These are phyloP conservation scores for Neria commutata DNA, from an alignment of 2,888 invertebrate genomes.

Conservation along the genomic window DNA sequence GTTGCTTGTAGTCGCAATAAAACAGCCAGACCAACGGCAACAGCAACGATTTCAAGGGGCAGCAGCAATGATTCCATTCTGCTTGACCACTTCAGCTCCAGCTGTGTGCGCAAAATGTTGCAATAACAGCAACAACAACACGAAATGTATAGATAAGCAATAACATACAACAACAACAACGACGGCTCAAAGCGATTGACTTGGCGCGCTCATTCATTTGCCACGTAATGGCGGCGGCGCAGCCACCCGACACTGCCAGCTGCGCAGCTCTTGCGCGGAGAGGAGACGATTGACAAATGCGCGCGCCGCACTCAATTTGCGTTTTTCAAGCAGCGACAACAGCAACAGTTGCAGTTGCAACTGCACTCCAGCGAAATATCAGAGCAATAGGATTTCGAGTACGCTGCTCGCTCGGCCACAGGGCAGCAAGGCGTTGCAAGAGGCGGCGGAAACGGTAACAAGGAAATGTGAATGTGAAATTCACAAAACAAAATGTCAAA, in stretches of 20 bases:
- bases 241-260: not conserved
- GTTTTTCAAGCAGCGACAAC: constrained; percentile 10
- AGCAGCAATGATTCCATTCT: not conserved
- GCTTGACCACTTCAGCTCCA: not conserved
- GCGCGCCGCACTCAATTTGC: constrained; percentile 18
- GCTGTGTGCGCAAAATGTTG: constrained; percentile 5
- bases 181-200: constrained; percentile 20
- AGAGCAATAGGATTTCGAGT: not conserved
- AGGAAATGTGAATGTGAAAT: too few species aligned
- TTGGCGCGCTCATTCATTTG: constrained; percentile 25
- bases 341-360: not conserved
- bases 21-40: constrained; percentile 6
- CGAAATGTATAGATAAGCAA: not conserved
- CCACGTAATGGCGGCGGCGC: constrained; percentile 7
- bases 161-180: constrained; percentile 7
- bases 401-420: not conserved
- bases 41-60: not conserved
- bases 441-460: constrained; percentile 9
- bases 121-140: constrained; percentile 7
- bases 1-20: not conserved
- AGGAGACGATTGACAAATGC: constrained; percentile 12
- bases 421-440: too few species aligned
- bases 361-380: not conserved
- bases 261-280: too few species aligned
- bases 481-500: constrained; percentile 30